Percentiles rank a stretch among this genome's conserved stretches.
Evolutionary conservation across 1,140 invertebrate species (phyloP).

Genomic region (Dysdera silvatica): DNA sequence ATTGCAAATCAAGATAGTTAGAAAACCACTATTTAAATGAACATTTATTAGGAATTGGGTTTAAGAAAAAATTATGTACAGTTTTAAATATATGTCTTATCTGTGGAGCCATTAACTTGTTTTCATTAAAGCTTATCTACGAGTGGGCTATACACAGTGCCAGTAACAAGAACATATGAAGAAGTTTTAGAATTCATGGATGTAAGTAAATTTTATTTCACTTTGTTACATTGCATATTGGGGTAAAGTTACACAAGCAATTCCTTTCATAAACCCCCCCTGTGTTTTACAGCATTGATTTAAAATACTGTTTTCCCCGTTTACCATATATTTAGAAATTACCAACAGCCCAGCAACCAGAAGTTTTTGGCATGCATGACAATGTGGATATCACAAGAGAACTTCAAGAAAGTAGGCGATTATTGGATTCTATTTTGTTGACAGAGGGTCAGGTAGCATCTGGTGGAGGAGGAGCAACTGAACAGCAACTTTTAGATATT

Average conservation of each 20-base stretch:
- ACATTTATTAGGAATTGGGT: no score
- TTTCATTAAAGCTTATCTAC: slow-evolving; percentile 49
- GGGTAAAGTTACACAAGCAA: not conserved
- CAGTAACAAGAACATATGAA: slow-evolving; percentile 58
- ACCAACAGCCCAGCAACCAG: slow-evolving; percentile 65
- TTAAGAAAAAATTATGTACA: no score
- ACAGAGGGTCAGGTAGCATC: slow-evolving; percentile 39
- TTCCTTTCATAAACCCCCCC: no score
- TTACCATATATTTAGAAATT: slow-evolving; percentile 47
- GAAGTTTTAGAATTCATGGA: slow-evolving; percentile 67
- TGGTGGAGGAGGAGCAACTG: slow-evolving; percentile 37
- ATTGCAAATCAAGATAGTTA: no score
- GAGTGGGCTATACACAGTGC: slow-evolving; percentile 60
- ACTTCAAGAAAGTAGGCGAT: slow-evolving; percentile 46
- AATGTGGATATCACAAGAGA: slow-evolving; percentile 62
- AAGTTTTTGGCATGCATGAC: slow-evolving; percentile 80
- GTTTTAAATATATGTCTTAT: no score
- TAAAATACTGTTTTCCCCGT: no score
- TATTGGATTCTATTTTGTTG: slow-evolving; percentile 48
- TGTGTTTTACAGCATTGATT: no score
- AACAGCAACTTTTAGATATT: slow-evolving; percentile 41
- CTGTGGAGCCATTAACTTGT: no score
- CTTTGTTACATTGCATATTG: not conserved
- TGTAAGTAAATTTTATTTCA: slow-evolving; percentile 35
- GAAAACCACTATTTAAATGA: no score